These are phyloP conservation scores for Plecotus auritus DNA, from an alignment of 2,113 vertebrate genomes.

Conservation along the genomic window DNA sequence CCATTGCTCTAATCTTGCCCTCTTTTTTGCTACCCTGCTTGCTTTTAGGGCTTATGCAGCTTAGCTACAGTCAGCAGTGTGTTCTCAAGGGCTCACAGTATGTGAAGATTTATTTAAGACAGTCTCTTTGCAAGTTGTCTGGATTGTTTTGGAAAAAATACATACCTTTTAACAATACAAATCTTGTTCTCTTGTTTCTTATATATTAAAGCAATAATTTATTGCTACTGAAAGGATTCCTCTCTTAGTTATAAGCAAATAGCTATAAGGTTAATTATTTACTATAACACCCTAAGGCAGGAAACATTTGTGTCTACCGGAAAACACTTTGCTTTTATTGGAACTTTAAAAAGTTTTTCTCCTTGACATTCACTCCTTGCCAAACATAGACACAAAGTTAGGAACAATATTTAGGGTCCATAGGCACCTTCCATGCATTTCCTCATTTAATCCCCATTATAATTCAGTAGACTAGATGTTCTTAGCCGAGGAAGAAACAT, in stretches of 20 bases:
- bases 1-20: too few species aligned
- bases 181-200: background rate
- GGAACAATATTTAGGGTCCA: background rate
- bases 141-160: background rate
- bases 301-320: background rate
- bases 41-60: background rate
- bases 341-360: background rate
- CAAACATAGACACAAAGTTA: background rate
- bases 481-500: background rate
- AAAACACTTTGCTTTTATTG: background rate
- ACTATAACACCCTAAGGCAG: background rate
- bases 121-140: background rate
- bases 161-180: slow-evolving; percentile 4
- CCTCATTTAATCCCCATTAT: background rate
- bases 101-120: background rate
- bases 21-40: background rate
- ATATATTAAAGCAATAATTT: slow-evolving; percentile 31
- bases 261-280: slow-evolving; percentile 53
- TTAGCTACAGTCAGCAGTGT: background rate
- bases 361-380: background rate
- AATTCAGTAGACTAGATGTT: background rate
- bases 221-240: slow-evolving; percentile 5
- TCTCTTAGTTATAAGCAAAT: slow-evolving; percentile 18
- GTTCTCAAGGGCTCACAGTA: background rate
- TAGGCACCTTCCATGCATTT: background rate